These are phyloP conservation scores for Propithecus perrieri DNA, from an alignment of 2,797 vertebrate genomes.

Conservation along the genomic window DNA sequence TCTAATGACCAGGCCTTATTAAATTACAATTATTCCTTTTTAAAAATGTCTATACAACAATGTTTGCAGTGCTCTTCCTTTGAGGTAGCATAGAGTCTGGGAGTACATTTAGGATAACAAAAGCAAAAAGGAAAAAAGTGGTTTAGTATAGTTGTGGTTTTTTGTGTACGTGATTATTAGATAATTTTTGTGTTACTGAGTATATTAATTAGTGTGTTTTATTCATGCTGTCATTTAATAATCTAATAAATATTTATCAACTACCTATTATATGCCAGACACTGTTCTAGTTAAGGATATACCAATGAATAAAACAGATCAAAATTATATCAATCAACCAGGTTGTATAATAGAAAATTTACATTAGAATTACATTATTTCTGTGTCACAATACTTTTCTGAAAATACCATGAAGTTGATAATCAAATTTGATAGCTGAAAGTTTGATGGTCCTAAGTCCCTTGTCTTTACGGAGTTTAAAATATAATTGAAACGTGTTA, in stretches of 20 bases:
- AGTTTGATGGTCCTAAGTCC: neutral
- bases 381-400: neutral
- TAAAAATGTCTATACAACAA: neutral
- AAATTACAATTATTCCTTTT: neutral
- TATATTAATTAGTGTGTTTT: neutral
- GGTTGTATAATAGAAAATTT: neutral
- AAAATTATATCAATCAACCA: neutral
- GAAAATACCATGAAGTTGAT: neutral
- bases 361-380: neutral
- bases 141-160: neutral
- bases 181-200: neutral
- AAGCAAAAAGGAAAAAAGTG: neutral
- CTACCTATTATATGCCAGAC: neutral
- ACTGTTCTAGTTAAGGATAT: neutral
- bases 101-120: neutral
- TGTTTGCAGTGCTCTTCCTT: neutral
- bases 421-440: neutral
- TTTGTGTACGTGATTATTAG: constrained; percentile 14
- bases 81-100: neutral
- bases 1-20: neutral
- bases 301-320: neutral
- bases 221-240: neutral
- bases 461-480: neutral
- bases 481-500: neutral
- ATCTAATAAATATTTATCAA: constrained; percentile 19